Evolutionary conservation across 2,797 vertebrate species (phyloP).

Genomic region (Enteromius anoplus): DNA sequence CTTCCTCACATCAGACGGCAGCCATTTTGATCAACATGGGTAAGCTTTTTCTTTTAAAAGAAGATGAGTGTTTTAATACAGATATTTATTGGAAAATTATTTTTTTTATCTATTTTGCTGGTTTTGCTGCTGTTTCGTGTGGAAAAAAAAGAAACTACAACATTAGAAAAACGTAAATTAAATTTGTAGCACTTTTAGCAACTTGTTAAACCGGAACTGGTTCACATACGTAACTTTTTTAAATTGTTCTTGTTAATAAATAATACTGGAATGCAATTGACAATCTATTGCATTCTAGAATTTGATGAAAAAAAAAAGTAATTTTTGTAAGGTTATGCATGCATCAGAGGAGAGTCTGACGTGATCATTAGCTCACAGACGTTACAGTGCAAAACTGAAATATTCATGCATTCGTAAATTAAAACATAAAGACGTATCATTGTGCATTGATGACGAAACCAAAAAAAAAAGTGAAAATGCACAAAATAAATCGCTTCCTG

Average conservation of each 20-base stretch:
- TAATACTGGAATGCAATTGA: background rate
- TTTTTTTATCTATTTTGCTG: background rate
- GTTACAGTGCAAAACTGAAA: background rate
- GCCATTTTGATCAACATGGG: constrained; percentile 79
- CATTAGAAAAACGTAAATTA: background rate
- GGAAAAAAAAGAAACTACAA: background rate
- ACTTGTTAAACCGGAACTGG: constrained; percentile 31
- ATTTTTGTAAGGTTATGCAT: background rate
- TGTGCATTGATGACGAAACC: background rate
- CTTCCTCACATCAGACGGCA: constrained; percentile 54
- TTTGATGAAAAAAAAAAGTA: no score
- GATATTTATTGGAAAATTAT: background rate
- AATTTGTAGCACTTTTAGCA: background rate
- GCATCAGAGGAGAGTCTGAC: background rate
- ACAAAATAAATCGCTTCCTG: background rate
- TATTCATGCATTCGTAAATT: background rate
- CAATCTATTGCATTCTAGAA: background rate
- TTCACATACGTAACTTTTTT: background rate
- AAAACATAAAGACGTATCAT: background rate
- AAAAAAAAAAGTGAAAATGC: background rate
- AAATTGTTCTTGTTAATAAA: background rate
- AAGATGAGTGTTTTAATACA: background rate
- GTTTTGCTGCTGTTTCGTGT: background rate
- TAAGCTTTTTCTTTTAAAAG: constrained; percentile 69
- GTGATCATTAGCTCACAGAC: background rate